A percentile compares a stretch with the other conserved stretches of the same genome.
These are phyloP conservation scores for Endomychus coccineus DNA, from an alignment of 2,888 invertebrate species.

Conservation along the genomic window DNA sequence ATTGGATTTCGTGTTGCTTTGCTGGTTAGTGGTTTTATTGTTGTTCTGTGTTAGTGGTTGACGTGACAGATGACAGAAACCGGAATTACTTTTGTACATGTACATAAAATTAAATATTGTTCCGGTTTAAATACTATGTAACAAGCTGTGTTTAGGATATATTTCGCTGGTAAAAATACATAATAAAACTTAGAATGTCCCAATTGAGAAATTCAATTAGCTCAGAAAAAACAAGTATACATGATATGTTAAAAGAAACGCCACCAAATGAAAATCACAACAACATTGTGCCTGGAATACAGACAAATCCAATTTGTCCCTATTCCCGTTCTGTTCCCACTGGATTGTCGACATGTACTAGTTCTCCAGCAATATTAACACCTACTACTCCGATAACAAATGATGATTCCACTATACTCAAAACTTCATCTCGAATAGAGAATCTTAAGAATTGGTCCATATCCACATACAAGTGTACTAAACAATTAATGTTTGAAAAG, in stretches of 20 bases:
- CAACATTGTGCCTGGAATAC: slow-evolving; percentile 66
- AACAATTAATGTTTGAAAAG: slow-evolving; percentile 92
- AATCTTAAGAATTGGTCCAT: slow-evolving; percentile 94
- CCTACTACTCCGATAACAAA: slow-evolving; percentile 46
- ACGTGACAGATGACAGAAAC: too few species aligned
- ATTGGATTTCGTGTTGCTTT: too few species aligned
- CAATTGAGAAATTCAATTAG: slow-evolving; percentile 37
- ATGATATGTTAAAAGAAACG: slow-evolving; percentile 80
- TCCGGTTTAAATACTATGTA: too few species aligned
- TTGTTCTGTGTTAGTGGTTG: too few species aligned
- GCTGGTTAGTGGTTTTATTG: too few species aligned
- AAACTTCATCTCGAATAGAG: slow-evolving; percentile 78
- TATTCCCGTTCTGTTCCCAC: slow-evolving; percentile 67
- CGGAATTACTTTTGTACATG: too few species aligned
- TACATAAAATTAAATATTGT: too few species aligned
- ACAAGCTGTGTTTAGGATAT: too few species aligned
- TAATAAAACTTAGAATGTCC: slow-evolving; percentile 31
- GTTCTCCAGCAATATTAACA: slow-evolving; percentile 45
- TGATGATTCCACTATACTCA: slow-evolving; percentile 56
- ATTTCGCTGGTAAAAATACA: too few species aligned
- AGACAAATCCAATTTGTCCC: slow-evolving; percentile 56
- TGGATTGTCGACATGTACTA: slow-evolving; percentile 45
- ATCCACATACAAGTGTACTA: slow-evolving; percentile 96
- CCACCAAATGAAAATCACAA: slow-evolving; percentile 70
- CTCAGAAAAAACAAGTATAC: slow-evolving; percentile 61